Evolutionary conservation across 2,888 invertebrate genomes (phyloP).

Genomic region (Drosophila colorata): DNA sequence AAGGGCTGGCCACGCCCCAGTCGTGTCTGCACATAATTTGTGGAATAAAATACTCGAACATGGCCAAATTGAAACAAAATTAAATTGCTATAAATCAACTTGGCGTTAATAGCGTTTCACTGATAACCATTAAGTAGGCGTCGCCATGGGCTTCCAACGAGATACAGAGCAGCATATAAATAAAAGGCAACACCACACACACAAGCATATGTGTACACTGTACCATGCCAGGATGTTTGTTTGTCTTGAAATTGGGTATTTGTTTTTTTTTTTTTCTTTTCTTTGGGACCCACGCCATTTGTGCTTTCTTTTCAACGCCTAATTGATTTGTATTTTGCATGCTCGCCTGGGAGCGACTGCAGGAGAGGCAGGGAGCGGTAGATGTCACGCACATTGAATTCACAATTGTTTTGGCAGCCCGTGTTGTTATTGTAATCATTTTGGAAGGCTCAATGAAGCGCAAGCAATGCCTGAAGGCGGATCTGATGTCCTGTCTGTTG

Average conservation of each 20-base stretch:
- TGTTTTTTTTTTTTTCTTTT: neutral
- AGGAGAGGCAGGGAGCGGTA: conserved; percentile 9
- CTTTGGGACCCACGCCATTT: conserved; percentile 13
- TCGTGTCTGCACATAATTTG: conserved; percentile 80
- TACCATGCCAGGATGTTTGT: conserved; percentile 30
- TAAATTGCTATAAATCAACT: conserved; percentile 77
- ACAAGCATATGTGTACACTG: conserved; percentile 21
- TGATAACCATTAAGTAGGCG: conserved; percentile 79
- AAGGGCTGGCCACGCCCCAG: conserved; percentile 63
- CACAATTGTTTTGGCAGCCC: conserved; percentile 45
- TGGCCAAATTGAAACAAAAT: conserved; percentile 76
- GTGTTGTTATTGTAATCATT: conserved; percentile 43
- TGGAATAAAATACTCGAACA: conserved; percentile 72
- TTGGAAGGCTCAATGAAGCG: conserved; percentile 53
- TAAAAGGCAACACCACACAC: conserved; percentile 37
- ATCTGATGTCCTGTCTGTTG: conserved; percentile 62
- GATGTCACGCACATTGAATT: conserved; percentile 20
- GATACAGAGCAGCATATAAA: conserved; percentile 44
- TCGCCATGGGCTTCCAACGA: conserved; percentile 53
- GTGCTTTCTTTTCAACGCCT: conserved; percentile 69
- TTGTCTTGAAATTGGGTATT: conserved; percentile 21
- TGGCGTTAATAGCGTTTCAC: conserved; percentile 76
- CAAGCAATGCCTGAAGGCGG: conserved; percentile 48
- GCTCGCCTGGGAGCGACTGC: conserved; percentile 42
- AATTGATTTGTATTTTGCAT: conserved; percentile 76